phyloP scores from a whole-genome alignment of 2,113 vertebrate species.

The Cygnus atratus region DNA sequence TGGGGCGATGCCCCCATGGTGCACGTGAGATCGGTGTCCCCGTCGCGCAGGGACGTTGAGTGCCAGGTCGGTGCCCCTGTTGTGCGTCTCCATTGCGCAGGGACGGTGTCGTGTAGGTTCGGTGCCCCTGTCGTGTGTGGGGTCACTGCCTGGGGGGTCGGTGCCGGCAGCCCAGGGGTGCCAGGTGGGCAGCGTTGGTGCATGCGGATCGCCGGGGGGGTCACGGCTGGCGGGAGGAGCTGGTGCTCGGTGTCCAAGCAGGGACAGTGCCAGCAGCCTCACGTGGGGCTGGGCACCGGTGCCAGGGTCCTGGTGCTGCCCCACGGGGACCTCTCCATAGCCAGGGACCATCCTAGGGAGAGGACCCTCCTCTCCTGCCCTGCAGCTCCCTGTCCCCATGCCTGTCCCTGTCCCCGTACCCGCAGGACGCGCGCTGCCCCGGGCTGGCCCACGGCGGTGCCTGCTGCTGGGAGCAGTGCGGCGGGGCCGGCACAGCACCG shows the following conservation, averaged over 20 bases:
- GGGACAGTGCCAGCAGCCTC: neutral
- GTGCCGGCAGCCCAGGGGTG: neutral
- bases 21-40: neutral
- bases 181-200: neutral
- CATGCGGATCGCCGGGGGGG: neutral
- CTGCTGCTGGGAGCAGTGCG: neutral
- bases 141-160: neutral
- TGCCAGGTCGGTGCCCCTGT: neutral
- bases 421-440: neutral
- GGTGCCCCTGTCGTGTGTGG: neutral
- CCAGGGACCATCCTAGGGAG: neutral
- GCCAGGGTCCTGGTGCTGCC: neutral
- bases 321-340: neutral
- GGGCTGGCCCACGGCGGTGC: neutral
- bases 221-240: neutral
- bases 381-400: neutral
- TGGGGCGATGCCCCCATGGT: accelerated
- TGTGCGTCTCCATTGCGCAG: neutral
- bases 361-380: neutral
- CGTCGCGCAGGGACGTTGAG: too few species aligned
- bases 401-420: neutral
- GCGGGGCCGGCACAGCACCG: neutral
- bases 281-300: neutral
- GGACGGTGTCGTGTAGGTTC: neutral
- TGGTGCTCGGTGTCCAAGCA: neutral